These are phyloP conservation scores for Carabus problematicus DNA, from an alignment of 2,888 invertebrate genomes.

Conservation along the genomic window DNA sequence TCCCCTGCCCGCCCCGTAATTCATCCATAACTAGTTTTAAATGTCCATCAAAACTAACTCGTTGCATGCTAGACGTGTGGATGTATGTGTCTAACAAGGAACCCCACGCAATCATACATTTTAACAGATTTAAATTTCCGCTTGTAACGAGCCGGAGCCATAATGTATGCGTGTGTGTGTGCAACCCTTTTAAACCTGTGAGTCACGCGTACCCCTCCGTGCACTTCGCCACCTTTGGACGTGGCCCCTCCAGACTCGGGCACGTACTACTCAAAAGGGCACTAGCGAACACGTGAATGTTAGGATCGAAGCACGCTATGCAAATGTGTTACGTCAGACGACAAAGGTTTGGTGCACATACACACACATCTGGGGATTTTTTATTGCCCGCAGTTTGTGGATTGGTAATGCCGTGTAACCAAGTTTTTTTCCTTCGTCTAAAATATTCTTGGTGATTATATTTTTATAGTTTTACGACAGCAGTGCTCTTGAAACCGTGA, in stretches of 20 bases:
- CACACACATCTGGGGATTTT: too few relatives aligned
- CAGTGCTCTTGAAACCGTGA: too few relatives aligned
- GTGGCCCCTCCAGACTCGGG: constrained; percentile 1
- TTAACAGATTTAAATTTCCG: constrained; percentile 40
- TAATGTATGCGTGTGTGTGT: too few relatives aligned
- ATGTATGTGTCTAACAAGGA: constrained; percentile 24
- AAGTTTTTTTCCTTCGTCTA: too few relatives aligned
- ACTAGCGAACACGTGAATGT: constrained; percentile 23
- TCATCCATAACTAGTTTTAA: constrained; percentile 25
- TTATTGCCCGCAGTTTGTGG: too few relatives aligned
- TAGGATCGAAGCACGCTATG: constrained; percentile 28
- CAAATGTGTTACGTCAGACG: constrained; percentile 32
- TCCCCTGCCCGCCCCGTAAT: too few relatives aligned
- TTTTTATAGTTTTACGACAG: too few relatives aligned
- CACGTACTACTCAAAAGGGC: constrained; percentile 25
- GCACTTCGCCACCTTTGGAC: neutral
- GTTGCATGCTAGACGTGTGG: neutral
- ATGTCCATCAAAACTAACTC: constrained; percentile 19
- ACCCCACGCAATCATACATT: constrained; percentile 29
- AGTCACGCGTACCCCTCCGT: constrained; percentile 20
- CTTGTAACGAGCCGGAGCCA: constrained; percentile 12
- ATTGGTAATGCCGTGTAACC: too few relatives aligned
- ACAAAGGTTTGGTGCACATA: constrained; percentile 26
- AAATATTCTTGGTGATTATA: too few relatives aligned
- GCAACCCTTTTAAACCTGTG: constrained; percentile 32